phyloP scores from a whole-genome alignment of 2,113 vertebrate species.

The Leuciscus idus region DNA sequence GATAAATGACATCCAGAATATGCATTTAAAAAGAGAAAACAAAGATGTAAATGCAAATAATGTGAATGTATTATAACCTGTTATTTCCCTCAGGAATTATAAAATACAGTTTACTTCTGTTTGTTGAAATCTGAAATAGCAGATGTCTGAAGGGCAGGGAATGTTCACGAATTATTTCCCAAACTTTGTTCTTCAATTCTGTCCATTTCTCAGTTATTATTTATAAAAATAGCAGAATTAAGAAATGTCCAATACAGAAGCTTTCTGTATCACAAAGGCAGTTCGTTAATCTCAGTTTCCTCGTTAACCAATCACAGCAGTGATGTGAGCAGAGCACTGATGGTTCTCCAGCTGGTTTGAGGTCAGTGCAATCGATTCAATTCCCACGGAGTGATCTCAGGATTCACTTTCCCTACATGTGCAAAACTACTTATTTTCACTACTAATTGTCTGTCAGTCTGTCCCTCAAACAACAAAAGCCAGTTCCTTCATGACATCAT shows the following conservation, averaged over 20 bases:
- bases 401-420: background rate
- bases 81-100: background rate
- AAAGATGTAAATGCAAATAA: background rate
- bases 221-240: too few species aligned
- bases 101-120: background rate
- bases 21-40: background rate
- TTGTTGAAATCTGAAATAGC: background rate
- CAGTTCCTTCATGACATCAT: background rate
- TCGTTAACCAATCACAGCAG: constrained; percentile 6
- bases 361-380: constrained; percentile 45
- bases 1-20: background rate
- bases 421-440: background rate
- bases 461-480: background rate
- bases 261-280: background rate
- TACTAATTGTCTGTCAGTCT: background rate
- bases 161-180: background rate
- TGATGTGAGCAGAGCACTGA: background rate
- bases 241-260: background rate
- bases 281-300: background rate
- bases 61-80: background rate
- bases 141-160: background rate
- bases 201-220: background rate
- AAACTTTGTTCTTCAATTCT: background rate
- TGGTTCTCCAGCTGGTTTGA: background rate
- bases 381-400: background rate